These are phyloP conservation scores for Bovichtus variegatus DNA, from an alignment of 2,797 vertebrate species.

Conservation along the genomic window DNA sequence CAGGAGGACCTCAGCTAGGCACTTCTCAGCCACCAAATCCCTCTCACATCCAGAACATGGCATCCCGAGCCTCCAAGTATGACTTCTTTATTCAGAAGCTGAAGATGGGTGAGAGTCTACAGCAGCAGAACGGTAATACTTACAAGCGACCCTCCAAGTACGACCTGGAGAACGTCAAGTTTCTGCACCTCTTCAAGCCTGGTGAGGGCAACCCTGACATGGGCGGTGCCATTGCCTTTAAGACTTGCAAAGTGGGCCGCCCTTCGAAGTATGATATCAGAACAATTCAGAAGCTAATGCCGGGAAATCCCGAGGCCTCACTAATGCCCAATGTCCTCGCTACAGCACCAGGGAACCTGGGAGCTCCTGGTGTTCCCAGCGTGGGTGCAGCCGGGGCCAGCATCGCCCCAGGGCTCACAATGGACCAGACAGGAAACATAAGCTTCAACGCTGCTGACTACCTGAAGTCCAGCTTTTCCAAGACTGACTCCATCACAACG, in stretches of 20 bases:
- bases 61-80: conserved; percentile 94
- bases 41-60: conserved; percentile 92
- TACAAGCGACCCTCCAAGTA: conserved; percentile 98
- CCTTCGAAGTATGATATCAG: conserved; percentile 98
- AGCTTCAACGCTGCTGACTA: conserved; percentile 94
- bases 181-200: conserved; percentile 97
- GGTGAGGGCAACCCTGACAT: conserved; percentile 97
- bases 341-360: conserved; percentile 85
- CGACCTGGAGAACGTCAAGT: conserved; percentile 98
- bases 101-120: conserved; percentile 94
- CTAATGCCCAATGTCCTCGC: conserved; percentile 89
- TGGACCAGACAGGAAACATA: conserved; percentile 90
- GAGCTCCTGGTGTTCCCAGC: conserved; percentile 79
- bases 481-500: conserved; percentile 99
- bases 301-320: conserved; percentile 88
- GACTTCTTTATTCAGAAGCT: conserved; percentile 99
- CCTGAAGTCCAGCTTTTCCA: conserved; percentile 98
- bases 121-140: conserved; percentile 94
- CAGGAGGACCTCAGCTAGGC: conserved; percentile 82
- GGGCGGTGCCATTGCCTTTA: conserved; percentile 98
- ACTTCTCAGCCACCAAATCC: conserved; percentile 85
- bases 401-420: conserved; percentile 80
- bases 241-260: conserved; percentile 97
- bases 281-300: conserved; percentile 94
- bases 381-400: conserved; percentile 74